Conservation (phyloP, 2,113 vertebrate genomes). For the Herpetotheres cachinnans region DNA sequence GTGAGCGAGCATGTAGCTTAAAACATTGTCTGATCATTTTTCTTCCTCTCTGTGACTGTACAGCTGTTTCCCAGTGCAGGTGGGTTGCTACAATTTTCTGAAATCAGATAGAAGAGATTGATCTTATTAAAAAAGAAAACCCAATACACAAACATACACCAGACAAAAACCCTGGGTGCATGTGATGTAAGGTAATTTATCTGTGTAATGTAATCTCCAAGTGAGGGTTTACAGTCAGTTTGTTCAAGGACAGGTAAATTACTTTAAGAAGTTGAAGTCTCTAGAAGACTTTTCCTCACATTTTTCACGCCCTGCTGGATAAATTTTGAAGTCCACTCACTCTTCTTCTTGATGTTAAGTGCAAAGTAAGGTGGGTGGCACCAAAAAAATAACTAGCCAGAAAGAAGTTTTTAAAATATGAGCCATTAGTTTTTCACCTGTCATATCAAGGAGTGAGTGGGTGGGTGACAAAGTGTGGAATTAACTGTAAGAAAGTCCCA, state of each 20-base stretch:
- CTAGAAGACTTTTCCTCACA: slow-evolving; percentile 17
- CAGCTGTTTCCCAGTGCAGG: neutral
- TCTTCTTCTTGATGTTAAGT: neutral
- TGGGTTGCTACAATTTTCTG: neutral
- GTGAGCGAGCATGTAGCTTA: neutral
- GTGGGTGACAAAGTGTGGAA: neutral
- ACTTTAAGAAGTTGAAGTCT: slow-evolving; percentile 4
- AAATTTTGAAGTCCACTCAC: neutral
- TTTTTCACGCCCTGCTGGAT: neutral
- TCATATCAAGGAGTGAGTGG: neutral
- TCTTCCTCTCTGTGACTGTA: neutral
- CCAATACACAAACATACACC: neutral
- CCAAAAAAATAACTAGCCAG: neutral
- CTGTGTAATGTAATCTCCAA: slow-evolving; percentile 43
- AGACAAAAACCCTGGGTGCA: neutral
- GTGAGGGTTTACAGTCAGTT: slow-evolving; percentile 13
- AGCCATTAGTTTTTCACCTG: neutral
- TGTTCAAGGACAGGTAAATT: slow-evolving; percentile 53
- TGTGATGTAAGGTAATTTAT: slow-evolving; percentile 46
- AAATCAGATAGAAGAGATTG: slow-evolving; percentile 41
- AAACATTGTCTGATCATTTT: neutral
- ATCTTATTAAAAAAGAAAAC: slow-evolving; percentile 48
- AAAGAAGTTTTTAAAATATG: neutral
- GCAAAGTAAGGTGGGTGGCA: neutral
- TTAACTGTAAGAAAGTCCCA: neutral